Base-by-base conservation (phyloP, 2,888 invertebrate genomes). In the Nasonovia ribisnigri region DNA sequence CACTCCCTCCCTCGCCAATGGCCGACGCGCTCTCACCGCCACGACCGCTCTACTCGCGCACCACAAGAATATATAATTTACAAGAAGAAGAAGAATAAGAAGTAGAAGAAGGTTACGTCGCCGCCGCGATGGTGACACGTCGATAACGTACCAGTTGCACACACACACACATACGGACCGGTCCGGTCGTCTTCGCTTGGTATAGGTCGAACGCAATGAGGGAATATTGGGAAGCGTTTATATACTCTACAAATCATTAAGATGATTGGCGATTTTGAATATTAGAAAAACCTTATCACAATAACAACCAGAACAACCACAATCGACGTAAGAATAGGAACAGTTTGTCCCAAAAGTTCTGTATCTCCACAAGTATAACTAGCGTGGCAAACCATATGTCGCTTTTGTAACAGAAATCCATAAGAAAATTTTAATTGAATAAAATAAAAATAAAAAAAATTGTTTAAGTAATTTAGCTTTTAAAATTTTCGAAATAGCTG, bases 31-130 rank as follows among this genome's bases (percentile, higher is more conserved):
- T 67, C 67, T 67, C 90, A 48, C 67, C 48, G 90, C 43, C 60
- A 29, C 88, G 6, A n/a, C 43, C 24, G 43, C 43, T 60, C 46
- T 48, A 36, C 46, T 46, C 43, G 46, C 36, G 90, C 60, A 5
- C 36, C 46, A 60, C 46, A 46, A n/a, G 90, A 48, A 90, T 42
- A 77, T 77, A 36, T 77, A 77, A 77, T 77, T 77, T 36, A 36
- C 77, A 20, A 36, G 77, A 77, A 36, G 77, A 24, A 16, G 60
- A 60, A 16, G 67, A n/a, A 36, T 48, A 48, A 48, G 90, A 51
- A 77, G 46, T 26, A 48, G 42, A 36, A 67, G 77, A 88, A 87
- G 88, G 88, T 88, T 88, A 88, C 88, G 54, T 88, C 87, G 88
- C 24, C 88, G 54, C n/a, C 24, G 51, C 87, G 48, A 88, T n/a